A percentile compares a stretch with the other conserved stretches of the same genome.
phyloP scores from a whole-genome alignment of 2,113 vertebrate genomes.

The Thunnus maccoyii region DNA sequence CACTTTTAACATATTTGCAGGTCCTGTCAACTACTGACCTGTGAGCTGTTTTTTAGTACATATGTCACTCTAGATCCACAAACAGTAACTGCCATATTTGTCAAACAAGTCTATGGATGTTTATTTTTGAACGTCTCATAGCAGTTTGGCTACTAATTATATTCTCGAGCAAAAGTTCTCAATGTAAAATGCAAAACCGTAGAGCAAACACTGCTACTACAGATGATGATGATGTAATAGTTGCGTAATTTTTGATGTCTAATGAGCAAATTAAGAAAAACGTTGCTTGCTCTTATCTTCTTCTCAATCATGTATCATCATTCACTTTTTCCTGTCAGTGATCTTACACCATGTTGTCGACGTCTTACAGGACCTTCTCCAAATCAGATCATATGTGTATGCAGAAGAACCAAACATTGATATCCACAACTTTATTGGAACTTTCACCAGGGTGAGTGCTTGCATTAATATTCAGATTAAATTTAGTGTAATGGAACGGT shows the following conservation, averaged over 20 bases:
- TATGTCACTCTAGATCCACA: background rate
- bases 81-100: conserved; percentile 6
- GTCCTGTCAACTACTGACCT: background rate
- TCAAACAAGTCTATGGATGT: conserved; percentile 6
- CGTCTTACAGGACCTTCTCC: conserved; percentile 91
- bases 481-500: background rate
- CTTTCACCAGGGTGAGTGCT: conserved; percentile 93
- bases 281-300: background rate
- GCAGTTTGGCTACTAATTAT: background rate
- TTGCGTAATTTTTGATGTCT: background rate
- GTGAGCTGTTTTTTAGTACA: background rate
- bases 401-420: conserved; percentile 98
- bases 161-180: background rate
- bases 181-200: conserved; percentile 1
- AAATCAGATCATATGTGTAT: conserved; percentile 93
- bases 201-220: background rate
- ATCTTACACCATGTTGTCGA: background rate
- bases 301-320: background rate
- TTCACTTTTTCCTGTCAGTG: background rate
- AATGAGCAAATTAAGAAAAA: background rate
- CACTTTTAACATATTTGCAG: background rate
- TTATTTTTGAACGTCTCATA: background rate
- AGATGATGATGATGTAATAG: background rate
- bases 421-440: conserved; percentile 97
- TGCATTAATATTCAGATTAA: background rate